Percentiles rank a stretch among this genome's conserved stretches.
Conservation (phyloP, 2,888 invertebrate species). For the Ephialtes manifestator region DNA sequence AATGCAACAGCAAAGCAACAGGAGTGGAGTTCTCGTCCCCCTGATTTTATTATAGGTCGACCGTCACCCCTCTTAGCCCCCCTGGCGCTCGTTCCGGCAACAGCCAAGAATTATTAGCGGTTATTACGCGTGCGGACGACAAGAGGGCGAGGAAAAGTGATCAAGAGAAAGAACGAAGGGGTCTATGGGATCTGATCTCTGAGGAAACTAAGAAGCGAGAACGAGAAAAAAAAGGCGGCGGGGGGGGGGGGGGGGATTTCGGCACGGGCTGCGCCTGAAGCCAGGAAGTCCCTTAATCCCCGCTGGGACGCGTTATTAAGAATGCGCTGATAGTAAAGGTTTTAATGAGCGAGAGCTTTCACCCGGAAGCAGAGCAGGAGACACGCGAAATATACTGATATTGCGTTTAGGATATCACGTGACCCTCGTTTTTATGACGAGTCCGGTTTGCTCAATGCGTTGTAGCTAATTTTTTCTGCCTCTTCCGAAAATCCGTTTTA, state of each 20-base stretch:
- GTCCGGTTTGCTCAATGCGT: not conserved
- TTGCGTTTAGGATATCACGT: conserved; percentile 1
- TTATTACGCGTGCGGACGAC: conserved; percentile 67
- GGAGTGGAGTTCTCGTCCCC: not conserved
- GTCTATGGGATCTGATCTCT: conserved; percentile 66
- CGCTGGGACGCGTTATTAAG: conserved; percentile 43
- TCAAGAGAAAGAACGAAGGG: conserved; percentile 27
- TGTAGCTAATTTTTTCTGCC: not conserved
- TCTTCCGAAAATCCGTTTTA: not conserved
- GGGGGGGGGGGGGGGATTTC: too few relatives aligned
- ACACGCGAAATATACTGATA: conserved; percentile 19
- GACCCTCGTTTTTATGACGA: conserved; percentile 20
- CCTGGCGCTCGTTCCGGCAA: conserved; percentile 58
- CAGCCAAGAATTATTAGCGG: conserved; percentile 70
- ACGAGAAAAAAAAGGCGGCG: conserved; percentile 21
- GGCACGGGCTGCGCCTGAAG: conserved; percentile 29
- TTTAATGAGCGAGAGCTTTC: conserved; percentile 38
- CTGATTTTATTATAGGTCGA: conserved; percentile 35
- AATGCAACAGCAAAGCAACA: conserved; percentile 16
- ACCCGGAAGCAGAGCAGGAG: conserved; percentile 11
- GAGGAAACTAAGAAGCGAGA: conserved; percentile 31
- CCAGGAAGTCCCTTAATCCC: conserved; percentile 43
- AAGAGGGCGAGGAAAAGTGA: conserved; percentile 27
- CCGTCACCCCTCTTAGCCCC: conserved; percentile 40
- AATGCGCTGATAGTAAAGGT: conserved; percentile 36